Evolutionary conservation across 2,113 vertebrate genomes (phyloP).

Genomic region (Pluvialis apricaria): DNA sequence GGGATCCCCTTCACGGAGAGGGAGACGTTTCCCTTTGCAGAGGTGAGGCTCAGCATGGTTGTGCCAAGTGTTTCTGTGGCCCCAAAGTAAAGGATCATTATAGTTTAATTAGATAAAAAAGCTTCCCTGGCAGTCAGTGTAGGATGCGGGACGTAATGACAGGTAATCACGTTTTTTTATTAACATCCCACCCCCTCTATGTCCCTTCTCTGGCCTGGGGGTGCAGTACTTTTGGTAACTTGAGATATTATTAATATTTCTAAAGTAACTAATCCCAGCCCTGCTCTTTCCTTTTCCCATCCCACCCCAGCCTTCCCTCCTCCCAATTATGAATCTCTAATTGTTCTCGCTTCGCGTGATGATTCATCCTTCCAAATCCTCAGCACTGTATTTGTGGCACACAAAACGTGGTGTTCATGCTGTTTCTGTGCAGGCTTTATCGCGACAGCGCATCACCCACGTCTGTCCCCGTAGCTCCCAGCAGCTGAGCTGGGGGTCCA

Average conservation of each 20-base stretch:
- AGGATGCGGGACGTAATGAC: background rate
- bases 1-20: background rate
- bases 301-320: background rate
- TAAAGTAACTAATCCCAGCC: background rate
- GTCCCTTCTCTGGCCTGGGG: background rate
- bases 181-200: rapidly evolving
- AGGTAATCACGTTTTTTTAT: background rate
- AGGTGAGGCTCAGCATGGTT: background rate
- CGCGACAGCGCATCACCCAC: rapidly evolving
- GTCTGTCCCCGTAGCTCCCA: background rate
- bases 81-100: background rate
- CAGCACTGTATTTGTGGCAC: background rate
- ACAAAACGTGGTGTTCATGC: background rate
- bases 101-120: background rate
- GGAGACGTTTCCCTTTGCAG: background rate
- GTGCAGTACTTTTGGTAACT: background rate
- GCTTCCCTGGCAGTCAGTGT: background rate
- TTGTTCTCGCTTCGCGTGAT: background rate
- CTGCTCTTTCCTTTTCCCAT: background rate
- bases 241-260: background rate
- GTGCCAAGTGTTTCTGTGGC: background rate
- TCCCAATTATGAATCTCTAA: background rate
- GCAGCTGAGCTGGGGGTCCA: background rate
- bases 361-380: background rate
- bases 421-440: background rate